A percentile compares a stretch with the other conserved stretches of the same genome.
Evolutionary conservation across 2,888 invertebrate genomes (phyloP).

Genomic region (Heteropelma amictum): DNA sequence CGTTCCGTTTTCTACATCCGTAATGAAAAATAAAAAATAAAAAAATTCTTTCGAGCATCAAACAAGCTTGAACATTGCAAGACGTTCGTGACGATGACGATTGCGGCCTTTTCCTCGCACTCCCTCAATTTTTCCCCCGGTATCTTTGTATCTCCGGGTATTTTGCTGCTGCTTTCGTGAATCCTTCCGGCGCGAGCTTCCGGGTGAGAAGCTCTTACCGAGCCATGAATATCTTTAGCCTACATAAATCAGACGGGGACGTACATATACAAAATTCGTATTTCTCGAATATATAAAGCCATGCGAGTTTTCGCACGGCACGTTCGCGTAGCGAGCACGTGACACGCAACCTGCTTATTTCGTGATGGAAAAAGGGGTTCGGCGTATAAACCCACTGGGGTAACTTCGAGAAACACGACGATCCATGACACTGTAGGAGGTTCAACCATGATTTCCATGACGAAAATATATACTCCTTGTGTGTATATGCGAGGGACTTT

Average conservation of each 20-base stretch:
- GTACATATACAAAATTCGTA: neutral
- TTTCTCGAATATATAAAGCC: slow-evolving; percentile 8
- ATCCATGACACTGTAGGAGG: slow-evolving; percentile 2
- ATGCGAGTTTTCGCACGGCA: slow-evolving; percentile 34
- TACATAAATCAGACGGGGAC: slow-evolving; percentile 56
- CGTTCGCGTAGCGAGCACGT: slow-evolving; percentile 31
- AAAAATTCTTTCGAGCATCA: too few species aligned
- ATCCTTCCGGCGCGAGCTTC: slow-evolving; percentile 53
- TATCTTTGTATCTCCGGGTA: too few species aligned
- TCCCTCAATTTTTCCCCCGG: too few species aligned
- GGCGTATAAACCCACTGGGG: neutral
- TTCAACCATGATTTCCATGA: slow-evolving; percentile 15
- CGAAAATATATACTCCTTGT: neutral
- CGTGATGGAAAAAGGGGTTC: slow-evolving; percentile 28
- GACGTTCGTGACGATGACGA: too few species aligned
- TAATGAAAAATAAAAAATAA: too few species aligned
- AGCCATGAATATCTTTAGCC: slow-evolving; percentile 61
- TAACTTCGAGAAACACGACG: slow-evolving; percentile 19
- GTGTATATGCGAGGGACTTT: too few species aligned
- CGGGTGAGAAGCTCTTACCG: slow-evolving; percentile 57
- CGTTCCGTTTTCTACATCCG: too few species aligned
- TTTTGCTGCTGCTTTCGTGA: slow-evolving; percentile 29
- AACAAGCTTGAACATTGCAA: too few species aligned
- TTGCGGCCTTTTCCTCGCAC: too few species aligned
- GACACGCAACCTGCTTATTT: slow-evolving; percentile 53